Evolutionary conservation across 2,113 vertebrate genomes (phyloP), one percentile per base, ranked within the genome.

Genomic region (Gobius niger): DNA sequence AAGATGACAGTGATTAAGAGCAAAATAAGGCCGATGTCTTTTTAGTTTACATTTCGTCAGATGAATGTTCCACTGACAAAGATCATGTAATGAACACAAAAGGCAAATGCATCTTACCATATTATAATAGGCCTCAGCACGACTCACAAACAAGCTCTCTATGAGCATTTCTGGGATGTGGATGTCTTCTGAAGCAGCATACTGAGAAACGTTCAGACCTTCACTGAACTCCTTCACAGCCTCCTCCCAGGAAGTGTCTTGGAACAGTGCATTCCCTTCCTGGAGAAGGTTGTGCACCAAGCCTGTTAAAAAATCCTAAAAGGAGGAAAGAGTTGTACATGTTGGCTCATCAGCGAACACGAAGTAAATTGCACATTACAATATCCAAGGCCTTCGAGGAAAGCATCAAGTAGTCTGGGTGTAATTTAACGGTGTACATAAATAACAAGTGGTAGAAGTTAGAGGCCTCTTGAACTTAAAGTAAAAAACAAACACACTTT

Each of bases 91-190:
- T 15, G 12, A 49, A 49, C 13, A 14, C 47, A 49, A 49, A 49
- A 49, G 12, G 11, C 41, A 18, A 18, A 9, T 54, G 54, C 6
- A 1, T 68, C 95, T 95, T 84, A 98, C 97, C 95, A 96, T 93
- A 68, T 92, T 92, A 74, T 95, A 94, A 87, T 95, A 95, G 81
- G 93, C 95, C 68, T 95, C 91, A 0, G 96, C 96, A 59, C 95
- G 88, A 88, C 97, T 97, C 75, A 99, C 92, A 1, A 95, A 93
- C 13, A 99, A 90, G 63, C 94, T 95, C 89, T 95, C 96, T 80
- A 95, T 86, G 65, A 98, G 88, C 16, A 89, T 93, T 24, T 81
- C 77, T 0, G 95, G 92, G 53, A 99, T 92, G 47, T 82, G 78
- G 78, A 97, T 90, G 44, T 92, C 92, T 0, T 96, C 95, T 0